phyloP scores from a whole-genome alignment of 2,113 vertebrate genomes.

The Cheilinus undulatus region DNA sequence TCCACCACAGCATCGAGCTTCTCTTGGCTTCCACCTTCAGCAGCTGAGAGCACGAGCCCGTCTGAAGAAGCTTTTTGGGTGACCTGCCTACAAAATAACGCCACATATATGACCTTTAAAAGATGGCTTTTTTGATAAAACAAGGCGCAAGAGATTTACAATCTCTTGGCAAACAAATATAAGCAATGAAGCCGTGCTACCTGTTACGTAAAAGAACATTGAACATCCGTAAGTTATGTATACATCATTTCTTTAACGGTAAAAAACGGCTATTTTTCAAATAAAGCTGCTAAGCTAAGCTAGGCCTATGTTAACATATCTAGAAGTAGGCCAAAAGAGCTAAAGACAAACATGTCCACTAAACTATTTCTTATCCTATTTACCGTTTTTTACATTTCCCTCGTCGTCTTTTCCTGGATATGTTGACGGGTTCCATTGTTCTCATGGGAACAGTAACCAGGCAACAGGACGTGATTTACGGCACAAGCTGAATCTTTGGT shows the following conservation, averaged over 20 bases:
- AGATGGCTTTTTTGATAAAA: neutral
- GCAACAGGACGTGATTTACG: conserved; percentile 1
- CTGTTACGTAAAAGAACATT: no score
- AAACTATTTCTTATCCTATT: neutral
- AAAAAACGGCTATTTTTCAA: no score
- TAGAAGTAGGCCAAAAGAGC: neutral
- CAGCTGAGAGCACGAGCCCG: conserved; percentile 43
- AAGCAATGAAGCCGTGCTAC: neutral
- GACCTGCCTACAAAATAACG: conserved; percentile 9
- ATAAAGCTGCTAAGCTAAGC: no score
- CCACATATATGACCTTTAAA: neutral
- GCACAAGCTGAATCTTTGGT: neutral
- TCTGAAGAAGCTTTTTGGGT: neutral
- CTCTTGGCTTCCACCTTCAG: neutral
- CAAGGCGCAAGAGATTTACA: no score
- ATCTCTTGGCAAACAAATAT: neutral
- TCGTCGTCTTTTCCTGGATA: conserved; percentile 18
- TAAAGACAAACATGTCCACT: neutral
- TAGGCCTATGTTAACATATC: accelerated
- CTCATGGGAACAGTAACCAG: conserved; percentile 33
- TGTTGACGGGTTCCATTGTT: conserved; percentile 62
- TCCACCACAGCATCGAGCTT: neutral
- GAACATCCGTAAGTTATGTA: no score
- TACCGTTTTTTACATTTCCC: conserved; percentile 39
- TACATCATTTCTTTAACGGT: no score